Base-by-base conservation (phyloP, 2,113 vertebrate genomes). In the Vidua macroura region DNA sequence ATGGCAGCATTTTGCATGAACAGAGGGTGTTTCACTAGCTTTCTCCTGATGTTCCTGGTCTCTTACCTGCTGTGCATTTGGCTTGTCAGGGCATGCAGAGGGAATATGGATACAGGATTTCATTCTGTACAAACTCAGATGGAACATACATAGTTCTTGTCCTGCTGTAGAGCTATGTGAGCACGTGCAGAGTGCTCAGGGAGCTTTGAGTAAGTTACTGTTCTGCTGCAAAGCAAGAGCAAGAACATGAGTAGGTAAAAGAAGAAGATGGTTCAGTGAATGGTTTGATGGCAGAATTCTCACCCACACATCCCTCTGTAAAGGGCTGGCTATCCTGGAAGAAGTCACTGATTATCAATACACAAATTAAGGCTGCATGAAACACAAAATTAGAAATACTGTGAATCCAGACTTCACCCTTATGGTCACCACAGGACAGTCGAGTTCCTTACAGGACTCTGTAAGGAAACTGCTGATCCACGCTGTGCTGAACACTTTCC, bases 1-100 rank as follows among this genome's bases (percentile, higher is more conserved):
- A 30, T 2, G 37, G 79, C 59, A 88, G 43, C 66, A 28, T 25
- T 56, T 73, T 73, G 63, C 41, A 21, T 15, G 28, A 58, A 35
- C 1, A 3, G 19, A 18, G 37, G 41, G 11, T 49, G 30, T 30
- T 76, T 70, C 58, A 16, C 23, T 17, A 55, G 58, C 24, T 20
- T 60, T 75, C 51, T 72, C 39, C 19, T 0, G 2, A 15, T 19
- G 19, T 6, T 53, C 19, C 51, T 33, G 37, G 23, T 37, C 15
- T 3, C 7, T 75, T 24, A 75, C 70, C 62, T n/a, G 49, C 66
- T 0, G 0, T 22, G 31, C 18, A 3, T 66, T 59, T 2, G 1
- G 43, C 78, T 53, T 39, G 78, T 35, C 62, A 15, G 78, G 63
- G 70, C 63, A 17, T 0, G 59, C 55, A 35, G 72, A 39, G 21